Conservation (phyloP, 2,797 vertebrate genomes). For the Pelodytes ibericus region DNA sequence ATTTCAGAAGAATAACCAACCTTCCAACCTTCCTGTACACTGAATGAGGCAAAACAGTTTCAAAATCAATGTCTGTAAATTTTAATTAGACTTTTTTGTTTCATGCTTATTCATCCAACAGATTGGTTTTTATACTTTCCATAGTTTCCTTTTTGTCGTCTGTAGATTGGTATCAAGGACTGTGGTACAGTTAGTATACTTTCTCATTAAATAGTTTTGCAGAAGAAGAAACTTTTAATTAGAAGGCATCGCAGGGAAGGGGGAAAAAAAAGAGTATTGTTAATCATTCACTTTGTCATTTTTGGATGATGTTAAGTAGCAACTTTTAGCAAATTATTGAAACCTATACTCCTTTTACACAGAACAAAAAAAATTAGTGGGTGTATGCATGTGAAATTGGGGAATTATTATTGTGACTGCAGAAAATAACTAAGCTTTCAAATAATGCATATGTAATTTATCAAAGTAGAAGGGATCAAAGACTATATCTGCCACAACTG, state of each 20-base stretch:
- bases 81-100: slow-evolving; percentile 53
- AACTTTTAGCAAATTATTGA: slow-evolving; percentile 1
- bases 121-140: slow-evolving; percentile 49
- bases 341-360: no score
- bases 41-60: slow-evolving; percentile 50
- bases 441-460: no score
- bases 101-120: slow-evolving; percentile 60
- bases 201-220: slow-evolving; percentile 65
- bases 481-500: no score
- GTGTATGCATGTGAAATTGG: no score
- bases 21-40: slow-evolving; percentile 25
- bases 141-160: slow-evolving; percentile 62
- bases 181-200: slow-evolving; percentile 61
- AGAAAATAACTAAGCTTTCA: no score
- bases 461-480: no score
- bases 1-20: slow-evolving; percentile 28
- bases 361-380: no score
- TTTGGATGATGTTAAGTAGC: slow-evolving; percentile 56
- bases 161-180: slow-evolving; percentile 59
- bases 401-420: no score
- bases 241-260: slow-evolving; percentile 67
- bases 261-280: slow-evolving; percentile 71
- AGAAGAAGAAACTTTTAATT: slow-evolving; percentile 70
- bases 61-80: slow-evolving; percentile 40
- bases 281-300: slow-evolving; percentile 71